These are phyloP conservation scores for Beaufortia kweichowensis DNA, from an alignment of 2,113 vertebrate species.

Conservation along the genomic window DNA sequence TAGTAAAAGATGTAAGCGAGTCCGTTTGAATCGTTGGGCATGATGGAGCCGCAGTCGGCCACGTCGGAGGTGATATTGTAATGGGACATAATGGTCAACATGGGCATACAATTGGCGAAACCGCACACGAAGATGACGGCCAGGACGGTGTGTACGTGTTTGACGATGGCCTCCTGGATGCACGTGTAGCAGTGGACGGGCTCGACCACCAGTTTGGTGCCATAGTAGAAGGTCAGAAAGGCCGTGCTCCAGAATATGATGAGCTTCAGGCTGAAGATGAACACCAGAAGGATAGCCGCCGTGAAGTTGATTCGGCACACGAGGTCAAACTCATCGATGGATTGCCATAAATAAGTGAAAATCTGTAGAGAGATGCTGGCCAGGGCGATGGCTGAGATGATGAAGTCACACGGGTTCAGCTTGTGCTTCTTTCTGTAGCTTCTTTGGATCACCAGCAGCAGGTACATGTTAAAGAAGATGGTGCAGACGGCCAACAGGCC, in stretches of 20 bases:
- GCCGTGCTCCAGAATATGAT: constrained; percentile 72
- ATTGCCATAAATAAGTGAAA: constrained; percentile 70
- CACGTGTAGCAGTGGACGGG: constrained; percentile 69
- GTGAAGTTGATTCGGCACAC: constrained; percentile 49
- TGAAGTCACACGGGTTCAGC: constrained; percentile 67
- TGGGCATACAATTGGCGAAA: constrained; percentile 63
- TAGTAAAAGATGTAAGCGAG: constrained; percentile 61
- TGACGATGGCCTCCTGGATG: constrained; percentile 67
- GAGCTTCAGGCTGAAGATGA: constrained; percentile 69
- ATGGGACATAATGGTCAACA: constrained; percentile 53
- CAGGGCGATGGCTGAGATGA: constrained; percentile 65
- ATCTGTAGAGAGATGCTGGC: constrained; percentile 64
- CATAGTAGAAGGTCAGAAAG: constrained; percentile 76
- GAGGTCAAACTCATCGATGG: constrained; percentile 63
- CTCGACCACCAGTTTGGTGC: constrained; percentile 72
- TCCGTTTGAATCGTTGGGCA: constrained; percentile 27
- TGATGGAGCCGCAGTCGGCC: constrained; percentile 60
- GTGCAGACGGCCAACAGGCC: constrained; percentile 63
- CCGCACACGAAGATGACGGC: constrained; percentile 63
- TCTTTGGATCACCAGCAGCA: constrained; percentile 65
- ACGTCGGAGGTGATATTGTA: constrained; percentile 3
- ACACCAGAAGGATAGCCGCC: constrained; percentile 60
- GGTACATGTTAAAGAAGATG: constrained; percentile 71
- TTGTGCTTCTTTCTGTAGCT: constrained; percentile 62
- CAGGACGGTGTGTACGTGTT: constrained; percentile 61